Base-by-base conservation (phyloP, 64 coral and sea anemone genomes). In the Catalaphyllia jardinei region DNA sequence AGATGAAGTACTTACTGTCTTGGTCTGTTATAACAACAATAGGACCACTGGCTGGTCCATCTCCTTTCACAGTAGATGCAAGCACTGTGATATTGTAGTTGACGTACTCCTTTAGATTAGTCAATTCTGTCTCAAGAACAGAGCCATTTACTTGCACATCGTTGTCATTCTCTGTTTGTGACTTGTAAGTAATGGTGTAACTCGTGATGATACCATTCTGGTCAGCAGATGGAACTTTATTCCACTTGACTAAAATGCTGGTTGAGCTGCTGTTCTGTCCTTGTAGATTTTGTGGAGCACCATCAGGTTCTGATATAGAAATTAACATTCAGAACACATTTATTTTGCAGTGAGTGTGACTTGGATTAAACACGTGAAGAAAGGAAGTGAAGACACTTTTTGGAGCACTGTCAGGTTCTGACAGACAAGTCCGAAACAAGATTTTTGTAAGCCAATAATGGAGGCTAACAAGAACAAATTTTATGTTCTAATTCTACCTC, bases 1-100 rank as follows among this genome's bases (percentile, higher is more conserved):
- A n/a, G 24, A n/a, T 31, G 16, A 80, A 61, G 2, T 30, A 80
- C 78, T 80, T 80, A 80, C 78, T 80, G 27, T 80, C 78, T 14
- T 80, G 20, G 17, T 80, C 57, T 61, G 78, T 80, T 29, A 10
- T 80, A 4, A 62, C 28, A 33, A 20, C 61, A 16, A 65, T 39
- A 22, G 79, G 79, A 11, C 3, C 16, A 24, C 79, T 82, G 0
- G 8, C 1, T 54, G n/a, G n/a, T n/a, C n/a, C n/a, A n/a, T n/a
- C n/a, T n/a, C n/a, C n/a, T n/a, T n/a, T n/a, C n/a, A n/a, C n/a
- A n/a, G n/a, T n/a, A n/a, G n/a, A n/a, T n/a, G n/a, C n/a, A n/a
- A n/a, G n/a, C n/a, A n/a, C n/a, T 61, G 10, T 60, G 2, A 80
- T 61, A 14, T 27, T 80, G 54, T 80, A 80, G n/a, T 62, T 39